Conservation (phyloP, 2,113 vertebrate genomes). For the Bufo bufo region DNA sequence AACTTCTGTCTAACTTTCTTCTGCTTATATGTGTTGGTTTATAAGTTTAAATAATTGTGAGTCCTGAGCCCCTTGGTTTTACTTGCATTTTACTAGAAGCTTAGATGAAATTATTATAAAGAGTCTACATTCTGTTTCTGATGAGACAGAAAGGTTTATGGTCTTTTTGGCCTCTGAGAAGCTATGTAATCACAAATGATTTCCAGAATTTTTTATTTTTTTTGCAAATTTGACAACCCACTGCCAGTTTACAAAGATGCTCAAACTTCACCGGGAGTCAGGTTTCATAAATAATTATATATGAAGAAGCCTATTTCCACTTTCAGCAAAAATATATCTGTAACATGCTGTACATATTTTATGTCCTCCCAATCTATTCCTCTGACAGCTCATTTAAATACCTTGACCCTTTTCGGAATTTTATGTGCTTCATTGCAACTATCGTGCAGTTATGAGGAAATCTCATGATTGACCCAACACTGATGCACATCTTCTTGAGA, state of each 20-base stretch:
- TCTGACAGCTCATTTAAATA: slow-evolving; percentile 27
- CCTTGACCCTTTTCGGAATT: background rate
- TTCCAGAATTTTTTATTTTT: background rate
- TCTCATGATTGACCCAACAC: background rate
- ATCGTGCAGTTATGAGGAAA: background rate
- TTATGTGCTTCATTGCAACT: slow-evolving; percentile 3
- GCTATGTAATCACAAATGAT: slow-evolving; percentile 1
- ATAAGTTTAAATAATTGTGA: background rate
- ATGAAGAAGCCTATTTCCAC: slow-evolving; percentile 1
- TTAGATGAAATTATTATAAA: background rate
- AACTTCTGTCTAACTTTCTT: background rate
- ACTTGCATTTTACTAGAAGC: background rate
- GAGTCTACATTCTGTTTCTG: background rate
- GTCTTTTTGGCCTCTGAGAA: background rate
- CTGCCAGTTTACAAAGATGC: slow-evolving; percentile 7
- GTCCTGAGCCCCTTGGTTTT: background rate
- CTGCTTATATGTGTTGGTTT: background rate
- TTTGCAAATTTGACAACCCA: background rate
- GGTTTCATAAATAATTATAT: background rate
- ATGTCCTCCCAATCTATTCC: background rate
- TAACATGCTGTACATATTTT: background rate
- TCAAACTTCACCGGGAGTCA: background rate
- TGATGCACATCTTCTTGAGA: background rate
- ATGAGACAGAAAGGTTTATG: background rate
- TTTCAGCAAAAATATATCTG: background rate